Evolutionary conservation across 2,113 vertebrate genomes (phyloP), one percentile per base, ranked within the genome.

Genomic region (Campylomormyrus numenius): DNA sequence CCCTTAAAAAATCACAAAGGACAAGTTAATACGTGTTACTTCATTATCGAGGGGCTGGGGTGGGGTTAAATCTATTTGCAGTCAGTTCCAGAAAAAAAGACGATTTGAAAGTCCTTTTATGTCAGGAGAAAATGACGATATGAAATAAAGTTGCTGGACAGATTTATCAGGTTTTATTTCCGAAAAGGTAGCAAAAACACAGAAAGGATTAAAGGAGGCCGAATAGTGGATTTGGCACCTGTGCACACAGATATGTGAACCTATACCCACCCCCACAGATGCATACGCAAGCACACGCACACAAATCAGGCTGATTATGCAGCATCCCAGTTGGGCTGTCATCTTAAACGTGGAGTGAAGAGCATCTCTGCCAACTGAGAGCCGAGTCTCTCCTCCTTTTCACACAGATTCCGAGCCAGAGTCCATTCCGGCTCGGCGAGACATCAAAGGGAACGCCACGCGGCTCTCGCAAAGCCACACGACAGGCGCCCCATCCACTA

Each of bases 361-460:
- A 50, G 39, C 27, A 56, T 21, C 86, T 3, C 86, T 58, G 49
- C 27, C 48, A 53, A 31, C 6, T 4, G 11, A 19, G 31, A 87
- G n/a, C 15, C 42, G 6, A 11, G 9, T 10, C 62, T 74, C 70
- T 10, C 9, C 39, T 31, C 52, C 1, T 5, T 21, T 24, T 52
- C 52, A 89, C 92, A 93, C 91, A 93, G 91, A 93, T 92, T 90
- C 90, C 89, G 90, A 93, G 91, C 94, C 93, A 93, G 92, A 90
- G 66, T 89, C 89, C 92, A 91, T 92, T 93, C 94, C 94, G 91
- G 91, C 91, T 95, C 93, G 94, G 95, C 94, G 93, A 95, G 95
- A 94, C 95, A 94, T 95, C 93, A 95, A 95, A 95, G 91, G 92
- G 92, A 91, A 91, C 91, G 91, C 92, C 92, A 92, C 91, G 91